These are phyloP conservation scores for Microvelia longipes DNA, from an alignment of 1,140 invertebrate genomes.

Conservation along the genomic window DNA sequence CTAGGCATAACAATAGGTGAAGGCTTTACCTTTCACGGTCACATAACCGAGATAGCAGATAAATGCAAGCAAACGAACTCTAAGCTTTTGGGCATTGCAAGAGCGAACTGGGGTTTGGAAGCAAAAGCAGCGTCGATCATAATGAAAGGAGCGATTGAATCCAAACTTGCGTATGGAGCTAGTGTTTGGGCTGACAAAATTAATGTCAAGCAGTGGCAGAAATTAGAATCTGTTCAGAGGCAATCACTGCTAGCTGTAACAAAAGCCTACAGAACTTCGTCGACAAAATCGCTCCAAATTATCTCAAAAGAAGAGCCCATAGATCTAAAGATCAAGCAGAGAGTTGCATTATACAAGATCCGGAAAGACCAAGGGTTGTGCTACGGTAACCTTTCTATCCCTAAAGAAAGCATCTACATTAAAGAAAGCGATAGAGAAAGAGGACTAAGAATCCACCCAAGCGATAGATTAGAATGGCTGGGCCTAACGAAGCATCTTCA, in stretches of 20 bases:
- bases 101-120: background rate
- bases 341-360: too few species aligned
- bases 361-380: too few species aligned
- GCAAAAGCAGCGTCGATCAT: background rate
- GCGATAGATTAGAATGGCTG: background rate
- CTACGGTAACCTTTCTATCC: too few species aligned
- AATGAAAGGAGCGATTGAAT: background rate
- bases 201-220: background rate
- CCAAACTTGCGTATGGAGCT: background rate
- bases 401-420: too few species aligned
- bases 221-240: background rate
- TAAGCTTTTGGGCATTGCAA: background rate
- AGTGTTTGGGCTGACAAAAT: background rate
- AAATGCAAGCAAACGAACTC: background rate
- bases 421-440: background rate
- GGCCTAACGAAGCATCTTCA: background rate
- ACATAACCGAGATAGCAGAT: background rate
- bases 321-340: too few species aligned
- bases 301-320: background rate
- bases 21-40: background rate
- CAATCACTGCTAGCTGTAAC: background rate
- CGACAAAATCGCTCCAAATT: background rate
- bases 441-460: background rate
- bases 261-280: background rate
- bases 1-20: background rate